Conservation (phyloP, 1,140 invertebrate genomes). For the Brachionus rubens region DNA sequence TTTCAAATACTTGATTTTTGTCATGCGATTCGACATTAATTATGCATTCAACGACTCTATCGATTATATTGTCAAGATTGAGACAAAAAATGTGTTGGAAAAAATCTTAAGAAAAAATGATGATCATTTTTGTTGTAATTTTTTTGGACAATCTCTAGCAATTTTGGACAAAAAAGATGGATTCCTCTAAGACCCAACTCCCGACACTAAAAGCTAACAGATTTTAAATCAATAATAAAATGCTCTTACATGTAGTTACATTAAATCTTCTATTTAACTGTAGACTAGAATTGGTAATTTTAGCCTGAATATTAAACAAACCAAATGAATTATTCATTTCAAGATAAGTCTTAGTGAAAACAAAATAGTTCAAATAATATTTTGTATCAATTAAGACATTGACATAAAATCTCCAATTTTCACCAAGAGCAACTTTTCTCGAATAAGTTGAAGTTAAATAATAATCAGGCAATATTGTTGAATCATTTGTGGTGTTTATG, state of each 20-base stretch:
- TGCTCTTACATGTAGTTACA: no score
- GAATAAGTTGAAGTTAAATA: neutral
- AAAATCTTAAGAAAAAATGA: no score
- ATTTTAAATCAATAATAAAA: no score
- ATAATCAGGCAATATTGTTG: neutral
- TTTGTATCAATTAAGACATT: slow-evolving; percentile 15
- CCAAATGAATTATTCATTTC: neutral
- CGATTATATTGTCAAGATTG: neutral
- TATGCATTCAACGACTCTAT: neutral
- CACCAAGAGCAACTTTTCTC: neutral
- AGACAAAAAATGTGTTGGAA: neutral
- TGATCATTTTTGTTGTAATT: no score
- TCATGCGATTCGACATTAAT: neutral
- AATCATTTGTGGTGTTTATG: slow-evolving; percentile 1
- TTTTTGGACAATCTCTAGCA: no score
- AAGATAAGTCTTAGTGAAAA: neutral
- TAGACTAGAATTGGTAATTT: neutral
- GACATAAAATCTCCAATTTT: slow-evolving; percentile 29
- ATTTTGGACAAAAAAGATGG: no score
- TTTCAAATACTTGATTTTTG: neutral
- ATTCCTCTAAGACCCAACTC: no score
- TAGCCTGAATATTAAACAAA: neutral
- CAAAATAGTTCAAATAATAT: neutral
- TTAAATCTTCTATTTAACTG: no score
- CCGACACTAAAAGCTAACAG: no score